A percentile compares a stretch with the other conserved stretches of the same genome.
Evolutionary conservation across 2,797 vertebrate genomes (phyloP).

Genomic region (Crenuchus spilurus): DNA sequence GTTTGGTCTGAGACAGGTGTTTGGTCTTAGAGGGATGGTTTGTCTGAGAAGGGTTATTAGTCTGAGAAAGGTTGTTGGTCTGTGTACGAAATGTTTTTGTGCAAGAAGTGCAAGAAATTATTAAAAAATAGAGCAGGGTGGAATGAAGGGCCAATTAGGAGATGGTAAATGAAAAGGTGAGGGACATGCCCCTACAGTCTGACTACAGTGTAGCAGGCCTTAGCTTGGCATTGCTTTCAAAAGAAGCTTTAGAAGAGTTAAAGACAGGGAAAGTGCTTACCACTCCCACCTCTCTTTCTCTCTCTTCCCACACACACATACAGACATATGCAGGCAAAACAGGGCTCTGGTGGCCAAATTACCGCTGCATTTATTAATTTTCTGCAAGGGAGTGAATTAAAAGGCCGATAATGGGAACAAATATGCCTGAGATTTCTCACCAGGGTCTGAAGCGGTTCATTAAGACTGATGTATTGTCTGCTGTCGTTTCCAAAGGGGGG

Average conservation of each 20-base stretch:
- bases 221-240: constrained; percentile 30
- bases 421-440: constrained; percentile 72
- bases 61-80: too few relatives aligned
- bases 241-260: not conserved
- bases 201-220: constrained; percentile 38
- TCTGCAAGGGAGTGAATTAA: constrained; percentile 74
- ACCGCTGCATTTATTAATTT: constrained; percentile 79
- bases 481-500: constrained; percentile 28
- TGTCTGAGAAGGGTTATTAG: too few relatives aligned
- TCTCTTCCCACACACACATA: constrained; percentile 42
- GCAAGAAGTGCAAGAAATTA: constrained; percentile 48
- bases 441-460: constrained; percentile 63
- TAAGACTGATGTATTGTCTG: constrained; percentile 62
- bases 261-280: not conserved
- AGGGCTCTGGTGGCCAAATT: constrained; percentile 77
- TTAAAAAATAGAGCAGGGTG: constrained; percentile 40
- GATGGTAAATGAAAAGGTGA: constrained; percentile 27
- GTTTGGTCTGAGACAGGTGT: too few relatives aligned
- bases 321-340: constrained; percentile 36
- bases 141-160: constrained; percentile 37
- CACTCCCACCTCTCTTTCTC: constrained; percentile 22
- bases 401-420: constrained; percentile 78
- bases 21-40: too few relatives aligned
- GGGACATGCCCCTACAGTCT: constrained; percentile 30
- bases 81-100: constrained; percentile 34